A percentile compares a stretch with the other conserved stretches of the same genome.
Evolutionary conservation across 2,888 invertebrate species (phyloP).

Genomic region (Gastracanthus pulcherrimus): DNA sequence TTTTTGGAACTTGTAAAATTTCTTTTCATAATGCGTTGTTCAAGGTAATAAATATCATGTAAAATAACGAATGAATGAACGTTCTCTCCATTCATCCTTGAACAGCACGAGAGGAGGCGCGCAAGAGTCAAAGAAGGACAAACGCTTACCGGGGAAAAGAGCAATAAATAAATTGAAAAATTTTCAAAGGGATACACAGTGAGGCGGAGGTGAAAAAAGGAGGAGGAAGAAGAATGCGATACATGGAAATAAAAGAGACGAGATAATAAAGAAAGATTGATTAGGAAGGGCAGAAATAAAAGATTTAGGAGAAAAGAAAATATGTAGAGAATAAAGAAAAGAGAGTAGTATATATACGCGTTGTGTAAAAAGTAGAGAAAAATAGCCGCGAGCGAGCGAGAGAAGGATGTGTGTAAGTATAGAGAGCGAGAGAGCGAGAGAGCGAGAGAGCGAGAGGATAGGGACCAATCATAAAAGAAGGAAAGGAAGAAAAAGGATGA

Average conservation of each 20-base stretch:
- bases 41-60: conserved; percentile 45
- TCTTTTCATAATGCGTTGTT: too few relatives aligned
- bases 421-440: conserved; percentile 4
- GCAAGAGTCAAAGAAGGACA: conserved; percentile 31
- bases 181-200: conserved; percentile 49
- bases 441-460: conserved; percentile 14
- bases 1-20: too few relatives aligned
- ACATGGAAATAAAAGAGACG: conserved; percentile 43
- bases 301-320: conserved; percentile 36
- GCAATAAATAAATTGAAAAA: conserved; percentile 57
- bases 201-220: conserved; percentile 44
- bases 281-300: conserved; percentile 42
- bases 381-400: conserved; percentile 35
- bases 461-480: conserved; percentile 42
- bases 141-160: conserved; percentile 39
- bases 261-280: conserved; percentile 53
- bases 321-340: conserved; percentile 33
- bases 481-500: conserved; percentile 30
- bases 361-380: conserved; percentile 48
- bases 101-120: conserved; percentile 26
- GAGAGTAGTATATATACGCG: not conserved
- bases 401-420: conserved; percentile 9
- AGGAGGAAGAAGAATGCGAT: conserved; percentile 43
- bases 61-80: conserved; percentile 44
- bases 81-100: conserved; percentile 38